These are phyloP conservation scores for Pangasius larnaudii DNA, from an alignment of 2,797 vertebrate genomes.

Conservation along the genomic window DNA sequence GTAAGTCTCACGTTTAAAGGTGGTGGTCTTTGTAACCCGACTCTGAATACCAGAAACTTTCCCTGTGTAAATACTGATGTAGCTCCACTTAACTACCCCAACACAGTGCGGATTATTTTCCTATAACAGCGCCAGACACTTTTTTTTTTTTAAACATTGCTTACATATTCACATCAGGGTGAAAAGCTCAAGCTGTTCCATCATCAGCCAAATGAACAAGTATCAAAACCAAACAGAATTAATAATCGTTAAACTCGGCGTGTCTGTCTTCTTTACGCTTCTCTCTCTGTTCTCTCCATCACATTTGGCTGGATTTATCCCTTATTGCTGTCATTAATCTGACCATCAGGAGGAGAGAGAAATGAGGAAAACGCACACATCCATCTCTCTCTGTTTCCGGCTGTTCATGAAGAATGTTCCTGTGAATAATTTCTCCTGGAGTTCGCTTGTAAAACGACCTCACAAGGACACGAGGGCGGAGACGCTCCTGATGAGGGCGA, in stretches of 20 bases:
- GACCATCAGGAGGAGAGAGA: conserved; percentile 8
- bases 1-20: background rate
- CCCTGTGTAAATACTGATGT: background rate
- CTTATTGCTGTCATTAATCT: conserved; percentile 16
- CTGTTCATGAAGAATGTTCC: conserved; percentile 9
- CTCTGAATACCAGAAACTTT: background rate
- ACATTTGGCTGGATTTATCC: background rate
- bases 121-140: background rate
- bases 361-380: background rate
- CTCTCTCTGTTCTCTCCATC: background rate
- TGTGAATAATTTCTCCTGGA: background rate
- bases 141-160: background rate
- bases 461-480: background rate
- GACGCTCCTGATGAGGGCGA: background rate
- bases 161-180: background rate
- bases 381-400: background rate
- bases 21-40: background rate
- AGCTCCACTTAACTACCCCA: background rate
- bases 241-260: conserved; percentile 1
- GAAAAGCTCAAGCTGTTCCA: background rate
- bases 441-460: background rate
- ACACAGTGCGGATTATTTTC: background rate
- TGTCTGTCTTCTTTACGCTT: background rate
- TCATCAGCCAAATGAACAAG: background rate
- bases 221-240: background rate